Evolutionary conservation across 2,797 vertebrate species (phyloP), one percentile per base, ranked within the genome.

Genomic region (Amphiprion clarkii): DNA sequence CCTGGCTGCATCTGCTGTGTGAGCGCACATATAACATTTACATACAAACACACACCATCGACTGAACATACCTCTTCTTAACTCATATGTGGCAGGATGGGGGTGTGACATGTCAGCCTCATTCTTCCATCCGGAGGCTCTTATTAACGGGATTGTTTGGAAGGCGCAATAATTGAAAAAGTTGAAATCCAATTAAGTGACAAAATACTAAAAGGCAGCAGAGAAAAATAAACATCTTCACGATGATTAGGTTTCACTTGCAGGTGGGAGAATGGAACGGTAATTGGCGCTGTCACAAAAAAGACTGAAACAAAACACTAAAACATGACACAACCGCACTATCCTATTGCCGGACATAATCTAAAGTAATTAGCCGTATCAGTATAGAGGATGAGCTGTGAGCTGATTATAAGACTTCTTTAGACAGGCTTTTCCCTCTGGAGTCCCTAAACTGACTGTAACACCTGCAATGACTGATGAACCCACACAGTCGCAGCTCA

Each of bases 91-190:
- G 78, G 69, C 84, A 2, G 82, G 46, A 77, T 76, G 79, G 67
- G 85, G 88, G 89, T 23, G 23, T 23, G 23, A 23, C 78, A 82
- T 60, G 90, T 78, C 90, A 91, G 88, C 90, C 92, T 90, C 86
- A 90, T 94, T 93, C 88, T 91, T 92, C 92, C 91, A 93, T 79
- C 51, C 1, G 36, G 53, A 73, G 76, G 67, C 78, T 59, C 62
- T 75, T 57, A 85, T 86, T 88, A 85, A 87, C 57, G 65, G 80
- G 82, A 79, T 73, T 81, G 74, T 88, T 91, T 71, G 31, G 42
- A 42, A 75, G 73, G 62, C 56, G 33, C 33, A 29, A 69, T 81
- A 29, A 69, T 81, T 23, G 40, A 25, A 76, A 75, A 69, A 58
- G 13, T 36, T 44, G 48, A 17, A 54, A 72, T 75, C 71, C 61